Evolutionary conservation across 2,888 invertebrate species (phyloP).

Genomic region (Hedychridium roseum): DNA sequence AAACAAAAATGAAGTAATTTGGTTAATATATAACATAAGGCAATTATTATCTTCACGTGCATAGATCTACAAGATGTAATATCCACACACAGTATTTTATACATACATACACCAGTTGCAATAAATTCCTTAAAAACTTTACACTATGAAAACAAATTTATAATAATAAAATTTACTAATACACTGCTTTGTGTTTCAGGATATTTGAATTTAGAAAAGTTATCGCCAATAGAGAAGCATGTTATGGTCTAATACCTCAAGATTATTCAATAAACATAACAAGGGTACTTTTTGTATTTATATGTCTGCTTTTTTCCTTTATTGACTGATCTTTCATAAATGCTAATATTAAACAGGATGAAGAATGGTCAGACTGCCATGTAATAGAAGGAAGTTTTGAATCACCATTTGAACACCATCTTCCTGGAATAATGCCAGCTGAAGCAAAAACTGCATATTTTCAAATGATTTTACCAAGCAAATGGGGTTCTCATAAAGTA

Average conservation of each 20-base stretch:
- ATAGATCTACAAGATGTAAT: too few relatives aligned
- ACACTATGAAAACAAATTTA: too few relatives aligned
- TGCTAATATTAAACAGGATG: slow-evolving; percentile 67
- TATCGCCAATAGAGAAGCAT: slow-evolving; percentile 83
- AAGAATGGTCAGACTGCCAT: slow-evolving; percentile 76
- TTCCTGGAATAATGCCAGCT: slow-evolving; percentile 88
- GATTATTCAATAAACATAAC: slow-evolving; percentile 88
- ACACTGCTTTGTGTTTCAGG: slow-evolving; percentile 74
- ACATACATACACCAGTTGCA: too few relatives aligned
- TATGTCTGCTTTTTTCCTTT: background rate
- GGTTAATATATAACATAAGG: too few relatives aligned
- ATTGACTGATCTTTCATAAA: background rate
- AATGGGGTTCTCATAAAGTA: slow-evolving; percentile 74
- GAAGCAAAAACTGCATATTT: slow-evolving; percentile 86
- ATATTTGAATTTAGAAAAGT: slow-evolving; percentile 91
- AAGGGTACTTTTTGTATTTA: slow-evolving; percentile 69
- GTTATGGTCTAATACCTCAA: slow-evolving; percentile 80
- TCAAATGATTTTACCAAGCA: slow-evolving; percentile 81
- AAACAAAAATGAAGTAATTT: too few relatives aligned
- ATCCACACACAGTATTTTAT: too few relatives aligned
- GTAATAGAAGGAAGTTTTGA: slow-evolving; percentile 87
- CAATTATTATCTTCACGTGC: too few relatives aligned
- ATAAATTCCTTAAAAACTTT: too few relatives aligned
- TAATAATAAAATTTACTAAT: too few relatives aligned
- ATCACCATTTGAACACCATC: slow-evolving; percentile 81